Conservation (phyloP, 2,113 vertebrate species). For the Phaethon lepturus region DNA sequence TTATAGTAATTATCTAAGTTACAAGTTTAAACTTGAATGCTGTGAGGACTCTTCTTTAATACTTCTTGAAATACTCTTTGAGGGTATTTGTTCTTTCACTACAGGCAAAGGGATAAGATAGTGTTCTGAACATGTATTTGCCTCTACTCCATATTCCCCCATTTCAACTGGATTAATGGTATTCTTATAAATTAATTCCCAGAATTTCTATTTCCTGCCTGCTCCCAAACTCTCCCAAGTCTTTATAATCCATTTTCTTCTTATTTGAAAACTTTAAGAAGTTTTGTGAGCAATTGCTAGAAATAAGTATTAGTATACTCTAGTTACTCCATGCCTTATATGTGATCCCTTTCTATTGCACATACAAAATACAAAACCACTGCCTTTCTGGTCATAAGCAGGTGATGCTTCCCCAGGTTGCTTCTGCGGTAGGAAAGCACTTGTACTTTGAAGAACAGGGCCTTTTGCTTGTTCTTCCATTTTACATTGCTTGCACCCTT, state of each 20-base stretch:
- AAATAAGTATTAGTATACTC: neutral
- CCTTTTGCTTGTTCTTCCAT: neutral
- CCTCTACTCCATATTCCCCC: rapidly evolving
- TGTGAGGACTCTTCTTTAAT: neutral
- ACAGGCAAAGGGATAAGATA: neutral
- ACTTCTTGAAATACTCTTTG: neutral
- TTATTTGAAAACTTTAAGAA: neutral
- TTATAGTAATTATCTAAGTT: neutral
- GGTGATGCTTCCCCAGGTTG: neutral
- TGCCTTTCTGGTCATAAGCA: neutral
- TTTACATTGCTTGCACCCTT: neutral
- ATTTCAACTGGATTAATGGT: neutral
- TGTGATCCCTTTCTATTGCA: neutral
- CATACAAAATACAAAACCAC: neutral
- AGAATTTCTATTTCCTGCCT: neutral
- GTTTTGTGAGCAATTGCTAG: neutral
- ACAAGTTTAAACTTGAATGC: neutral
- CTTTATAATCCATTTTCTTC: neutral
- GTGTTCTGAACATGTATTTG: neutral
- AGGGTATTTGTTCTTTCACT: neutral
- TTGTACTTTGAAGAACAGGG: neutral
- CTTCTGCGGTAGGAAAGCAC: neutral
- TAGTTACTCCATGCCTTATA: neutral
- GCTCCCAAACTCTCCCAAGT: neutral
- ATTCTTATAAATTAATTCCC: neutral